A percentile compares a stretch with the other conserved stretches of the same genome.
These are phyloP conservation scores for Apotomis turbidana DNA, from an alignment of 2,888 invertebrate genomes.

Conservation along the genomic window DNA sequence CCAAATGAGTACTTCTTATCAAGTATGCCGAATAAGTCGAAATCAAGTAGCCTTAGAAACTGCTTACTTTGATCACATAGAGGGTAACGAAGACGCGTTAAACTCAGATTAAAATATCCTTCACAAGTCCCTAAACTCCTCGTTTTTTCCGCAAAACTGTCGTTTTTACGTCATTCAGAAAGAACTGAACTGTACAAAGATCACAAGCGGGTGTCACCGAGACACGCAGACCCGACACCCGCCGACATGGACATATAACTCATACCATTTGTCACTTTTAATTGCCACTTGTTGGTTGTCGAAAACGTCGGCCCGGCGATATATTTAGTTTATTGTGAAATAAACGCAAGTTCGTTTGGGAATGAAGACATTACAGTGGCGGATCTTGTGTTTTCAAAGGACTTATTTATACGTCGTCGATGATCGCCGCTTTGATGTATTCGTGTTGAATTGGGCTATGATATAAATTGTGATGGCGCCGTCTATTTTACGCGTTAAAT, in stretches of 20 bases:
- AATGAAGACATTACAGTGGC: slow-evolving; percentile 69
- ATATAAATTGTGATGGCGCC: slow-evolving; percentile 54
- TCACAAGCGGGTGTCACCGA: slow-evolving; percentile 56
- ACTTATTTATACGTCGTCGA: slow-evolving; percentile 61
- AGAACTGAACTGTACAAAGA: slow-evolving; percentile 64
- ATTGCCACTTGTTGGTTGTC: slow-evolving; percentile 79
- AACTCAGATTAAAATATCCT: neutral
- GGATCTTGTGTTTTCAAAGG: slow-evolving; percentile 62
- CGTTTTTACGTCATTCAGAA: slow-evolving; percentile 42
- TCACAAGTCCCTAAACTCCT: neutral
- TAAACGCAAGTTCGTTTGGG: slow-evolving; percentile 56
- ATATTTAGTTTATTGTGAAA: slow-evolving; percentile 81
- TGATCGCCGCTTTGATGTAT: slow-evolving; percentile 59
- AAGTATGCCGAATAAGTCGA: too few species aligned
- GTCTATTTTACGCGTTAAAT: slow-evolving; percentile 24
- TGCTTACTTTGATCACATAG: too few species aligned
- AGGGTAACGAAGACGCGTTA: too few species aligned
- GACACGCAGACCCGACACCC: slow-evolving; percentile 58
- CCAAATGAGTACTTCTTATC: too few species aligned
- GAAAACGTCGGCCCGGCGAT: slow-evolving; percentile 70
- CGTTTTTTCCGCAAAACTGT: slow-evolving; percentile 29
- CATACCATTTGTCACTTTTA: slow-evolving; percentile 83
- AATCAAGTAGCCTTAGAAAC: too few species aligned
- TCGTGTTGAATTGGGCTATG: slow-evolving; percentile 54
- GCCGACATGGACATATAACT: slow-evolving; percentile 58